These are phyloP conservation scores for Sitobion miscanthi DNA, from an alignment of 1,140 invertebrate genomes.

Conservation along the genomic window DNA sequence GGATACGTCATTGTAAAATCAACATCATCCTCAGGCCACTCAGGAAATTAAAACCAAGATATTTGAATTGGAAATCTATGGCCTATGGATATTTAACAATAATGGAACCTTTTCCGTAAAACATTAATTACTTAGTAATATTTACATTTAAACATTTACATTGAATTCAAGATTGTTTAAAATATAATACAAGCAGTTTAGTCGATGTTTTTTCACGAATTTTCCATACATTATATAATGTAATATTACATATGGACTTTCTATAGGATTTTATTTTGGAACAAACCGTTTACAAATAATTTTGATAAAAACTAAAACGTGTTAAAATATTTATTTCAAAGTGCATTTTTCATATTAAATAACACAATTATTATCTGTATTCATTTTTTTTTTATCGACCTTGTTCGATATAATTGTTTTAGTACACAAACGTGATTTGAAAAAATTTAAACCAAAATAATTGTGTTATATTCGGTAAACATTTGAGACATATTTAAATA, in stretches of 20 bases:
- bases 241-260: neutral
- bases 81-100: neutral
- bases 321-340: neutral
- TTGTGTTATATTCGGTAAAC: neutral
- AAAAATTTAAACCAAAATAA: neutral
- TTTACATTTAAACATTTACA: neutral
- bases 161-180: neutral
- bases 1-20: neutral
- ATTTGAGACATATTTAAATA: neutral
- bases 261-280: neutral
- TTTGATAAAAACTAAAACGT: neutral
- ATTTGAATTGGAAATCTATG: neutral
- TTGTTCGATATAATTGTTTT: neutral
- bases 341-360: neutral
- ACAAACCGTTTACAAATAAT: neutral
- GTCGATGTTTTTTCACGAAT: neutral
- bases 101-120: neutral
- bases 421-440: neutral
- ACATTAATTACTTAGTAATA: neutral
- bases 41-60: neutral
- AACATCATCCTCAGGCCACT: neutral
- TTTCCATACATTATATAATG: neutral
- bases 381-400: neutral
- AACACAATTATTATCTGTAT: neutral
- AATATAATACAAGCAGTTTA: neutral